These are phyloP conservation scores for Drosophila incognita DNA, from an alignment of 2,888 invertebrate species.

Conservation along the genomic window DNA sequence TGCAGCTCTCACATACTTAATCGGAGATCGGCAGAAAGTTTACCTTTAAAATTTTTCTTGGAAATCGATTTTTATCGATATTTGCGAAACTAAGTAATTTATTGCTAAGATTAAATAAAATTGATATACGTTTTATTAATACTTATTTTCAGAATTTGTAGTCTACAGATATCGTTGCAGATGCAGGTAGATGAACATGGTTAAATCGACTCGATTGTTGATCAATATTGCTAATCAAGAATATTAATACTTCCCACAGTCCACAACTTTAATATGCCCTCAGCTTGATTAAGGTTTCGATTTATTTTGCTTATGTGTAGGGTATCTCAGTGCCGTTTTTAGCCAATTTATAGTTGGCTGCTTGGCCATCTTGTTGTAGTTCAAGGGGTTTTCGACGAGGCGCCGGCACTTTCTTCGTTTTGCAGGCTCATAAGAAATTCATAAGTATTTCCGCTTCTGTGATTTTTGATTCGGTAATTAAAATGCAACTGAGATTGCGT, in stretches of 20 bases:
- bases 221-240: background rate
- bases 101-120: background rate
- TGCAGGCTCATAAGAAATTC: constrained; percentile 82
- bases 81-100: background rate
- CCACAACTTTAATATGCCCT: background rate
- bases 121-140: background rate
- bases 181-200: background rate
- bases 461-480: constrained; percentile 83
- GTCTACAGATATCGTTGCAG: background rate
- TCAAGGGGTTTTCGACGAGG: constrained; percentile 31
- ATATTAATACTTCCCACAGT: background rate
- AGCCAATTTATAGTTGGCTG: background rate
- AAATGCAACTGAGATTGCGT: constrained; percentile 82
- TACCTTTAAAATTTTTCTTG: background rate
- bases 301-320: background rate
- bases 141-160: background rate
- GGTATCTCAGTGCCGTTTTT: background rate
- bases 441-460: constrained; percentile 83
- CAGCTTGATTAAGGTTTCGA: too few species aligned
- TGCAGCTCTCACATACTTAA: background rate
- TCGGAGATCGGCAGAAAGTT: background rate
- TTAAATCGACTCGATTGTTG: background rate
- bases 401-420: constrained; percentile 60
- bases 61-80: background rate
- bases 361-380: constrained; percentile 38